Base-by-base conservation (phyloP, 2,888 invertebrate genomes). In the Drosophila ezoana region DNA sequence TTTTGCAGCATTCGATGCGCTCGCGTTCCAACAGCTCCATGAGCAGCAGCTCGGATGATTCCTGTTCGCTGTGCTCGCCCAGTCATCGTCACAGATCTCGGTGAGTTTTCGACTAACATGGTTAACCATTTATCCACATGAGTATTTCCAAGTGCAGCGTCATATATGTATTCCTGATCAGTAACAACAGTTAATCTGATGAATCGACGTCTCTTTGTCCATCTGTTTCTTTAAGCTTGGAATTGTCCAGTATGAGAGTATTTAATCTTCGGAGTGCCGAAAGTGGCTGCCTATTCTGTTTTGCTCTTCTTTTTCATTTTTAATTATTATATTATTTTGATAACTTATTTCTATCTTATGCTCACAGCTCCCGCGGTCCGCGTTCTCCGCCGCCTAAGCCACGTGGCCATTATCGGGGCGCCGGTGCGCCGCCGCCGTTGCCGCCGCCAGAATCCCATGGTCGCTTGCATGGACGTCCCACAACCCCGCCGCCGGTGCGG, bases 21-120 rank as follows among this genome's bases (percentile, higher is more conserved):
- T 95, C 96, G n/a, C 95, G 95, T 0, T 95, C 95, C 0, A 95
- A 95, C 2, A 96, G 96, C 38, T 96, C 96, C 0, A 94, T 95
- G 48, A 96, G 96, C 93, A 96, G 96, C 79, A 97, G 97, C 89
- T 96, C 96, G 0, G 96, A 96, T 85, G 96, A 96, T 87, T 96
- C 96, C 0, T 97, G 97, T 88, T 96, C 96, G 0, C 96, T 97
- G 1, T 97, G 97, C 90, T 96, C 96, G 0, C 96, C 96, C 6
- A 94, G 90, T 93, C 91, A 91, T 82, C 90, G 88, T 60, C 91
- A 87, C 64, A 90, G 91, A 84, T 92, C 92, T 72, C 90, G 92
- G 92, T 92, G 81, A 88, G 84, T 33, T 16, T n/a, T 5, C 5
- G 23, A 23, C 23, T 5, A 23, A 23, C 23, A 5, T 20, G 20